These are phyloP conservation scores for Aplysina aerophoba DNA, from an alignment of 37 sponge, comb jelly and placozoan genomes.

Conservation along the genomic window DNA sequence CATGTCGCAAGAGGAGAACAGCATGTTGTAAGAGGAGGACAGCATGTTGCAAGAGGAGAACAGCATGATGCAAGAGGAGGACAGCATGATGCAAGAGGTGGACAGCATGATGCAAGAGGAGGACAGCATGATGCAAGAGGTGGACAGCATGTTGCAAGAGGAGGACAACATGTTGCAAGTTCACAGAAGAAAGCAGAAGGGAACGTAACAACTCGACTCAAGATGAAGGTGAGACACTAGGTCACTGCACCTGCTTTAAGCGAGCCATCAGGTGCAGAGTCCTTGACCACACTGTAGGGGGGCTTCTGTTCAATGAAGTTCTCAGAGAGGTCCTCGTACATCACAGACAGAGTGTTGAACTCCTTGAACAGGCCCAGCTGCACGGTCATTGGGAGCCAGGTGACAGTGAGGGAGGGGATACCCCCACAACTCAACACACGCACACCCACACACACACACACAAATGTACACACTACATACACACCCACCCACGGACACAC, in stretches of 20 bases:
- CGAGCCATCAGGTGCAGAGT: neutral
- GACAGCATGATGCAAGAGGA: no score
- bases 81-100: no score
- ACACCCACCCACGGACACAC: constrained; percentile 12
- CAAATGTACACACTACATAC: constrained; percentile 13
- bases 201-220: no score
- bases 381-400: neutral
- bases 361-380: constrained; percentile 75
- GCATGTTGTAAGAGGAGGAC: no score
- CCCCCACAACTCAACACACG: neutral
- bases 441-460: constrained; percentile 28
- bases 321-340: constrained; percentile 70
- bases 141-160: no score
- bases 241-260: constrained; percentile 16
- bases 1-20: no score
- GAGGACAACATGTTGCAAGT: no score
- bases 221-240: neutral
- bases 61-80: neutral
- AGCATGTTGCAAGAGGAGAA: no score
- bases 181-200: no score
- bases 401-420: neutral
- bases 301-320: constrained; percentile 71
- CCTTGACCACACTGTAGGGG: constrained; percentile 58
- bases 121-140: no score
- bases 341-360: constrained; percentile 90